Evolutionary conservation across 2,113 vertebrate genomes (phyloP).

Genomic region (Corydoras maculifer): DNA sequence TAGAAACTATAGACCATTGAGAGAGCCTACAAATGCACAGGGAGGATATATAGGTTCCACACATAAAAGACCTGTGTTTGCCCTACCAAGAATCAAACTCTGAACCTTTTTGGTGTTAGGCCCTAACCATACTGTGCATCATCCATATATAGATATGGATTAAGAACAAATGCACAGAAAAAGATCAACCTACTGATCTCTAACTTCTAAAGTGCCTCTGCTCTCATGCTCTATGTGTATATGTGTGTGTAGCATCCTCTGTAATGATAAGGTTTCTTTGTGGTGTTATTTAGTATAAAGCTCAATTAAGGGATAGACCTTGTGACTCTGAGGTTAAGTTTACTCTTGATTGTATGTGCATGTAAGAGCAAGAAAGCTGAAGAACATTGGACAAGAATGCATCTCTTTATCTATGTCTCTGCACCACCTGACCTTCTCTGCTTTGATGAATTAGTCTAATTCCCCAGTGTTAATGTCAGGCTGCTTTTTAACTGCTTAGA

Average conservation of each 20-base stretch:
- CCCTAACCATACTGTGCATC: no score
- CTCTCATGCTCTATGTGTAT: slow-evolving; percentile 19
- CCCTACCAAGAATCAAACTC: no score
- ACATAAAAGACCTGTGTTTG: no score
- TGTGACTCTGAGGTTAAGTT: neutral
- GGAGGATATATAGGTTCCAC: no score
- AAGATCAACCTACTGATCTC: neutral
- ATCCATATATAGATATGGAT: neutral
- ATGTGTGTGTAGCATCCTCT: slow-evolving; percentile 21
- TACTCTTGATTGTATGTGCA: slow-evolving; percentile 13
- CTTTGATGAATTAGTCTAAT: slow-evolving; percentile 15
- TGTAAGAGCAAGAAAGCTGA: neutral
- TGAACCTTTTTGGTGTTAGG: no score
- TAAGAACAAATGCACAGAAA: slow-evolving; percentile 1
- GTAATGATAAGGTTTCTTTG: slow-evolving; percentile 35
- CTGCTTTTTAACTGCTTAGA: slow-evolving; percentile 47
- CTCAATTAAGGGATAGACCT: slow-evolving; percentile 37
- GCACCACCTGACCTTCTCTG: slow-evolving; percentile 21
- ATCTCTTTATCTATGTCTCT: slow-evolving; percentile 25
- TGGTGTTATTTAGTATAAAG: slow-evolving; percentile 34
- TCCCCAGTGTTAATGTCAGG: slow-evolving; percentile 41
- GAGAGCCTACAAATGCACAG: no score
- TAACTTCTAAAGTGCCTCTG: slow-evolving; percentile 5
- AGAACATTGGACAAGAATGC: slow-evolving; percentile 35
- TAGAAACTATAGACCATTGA: no score